These are phyloP conservation scores for Macrophya annulata DNA, from an alignment of 2,888 invertebrate genomes.

Conservation along the genomic window DNA sequence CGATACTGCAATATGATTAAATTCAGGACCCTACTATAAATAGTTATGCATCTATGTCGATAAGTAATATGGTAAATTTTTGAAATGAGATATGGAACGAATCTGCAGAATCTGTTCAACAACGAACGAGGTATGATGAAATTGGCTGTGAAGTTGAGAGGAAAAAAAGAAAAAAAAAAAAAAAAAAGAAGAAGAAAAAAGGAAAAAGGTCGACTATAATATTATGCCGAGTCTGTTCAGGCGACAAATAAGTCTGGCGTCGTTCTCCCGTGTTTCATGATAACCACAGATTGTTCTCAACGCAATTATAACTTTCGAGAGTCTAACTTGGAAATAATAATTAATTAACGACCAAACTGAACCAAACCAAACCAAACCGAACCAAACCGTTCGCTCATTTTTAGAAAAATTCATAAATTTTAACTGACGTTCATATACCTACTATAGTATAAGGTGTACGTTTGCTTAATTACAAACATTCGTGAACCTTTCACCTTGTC, in stretches of 20 bases:
- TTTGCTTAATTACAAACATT: slow-evolving; percentile 40
- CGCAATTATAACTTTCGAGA: slow-evolving; percentile 75
- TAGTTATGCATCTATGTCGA: not conserved
- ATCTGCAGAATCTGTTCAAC: slow-evolving; percentile 15
- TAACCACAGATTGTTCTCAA: slow-evolving; percentile 71
- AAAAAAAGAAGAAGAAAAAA: not conserved
- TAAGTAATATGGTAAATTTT: not conserved
- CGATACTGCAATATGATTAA: too few species aligned
- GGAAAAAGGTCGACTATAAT: slow-evolving; percentile 23
- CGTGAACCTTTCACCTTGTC: slow-evolving; percentile 25
- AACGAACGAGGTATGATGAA: slow-evolving; percentile 16
- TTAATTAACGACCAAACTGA: slow-evolving; percentile 34
- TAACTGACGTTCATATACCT: not conserved
- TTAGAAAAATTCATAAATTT: slow-evolving; percentile 21
- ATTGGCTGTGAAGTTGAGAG: slow-evolving; percentile 11
- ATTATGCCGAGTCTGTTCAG: slow-evolving; percentile 34
- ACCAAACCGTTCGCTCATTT: slow-evolving; percentile 37
- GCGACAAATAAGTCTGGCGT: slow-evolving; percentile 53
- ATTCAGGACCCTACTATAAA: too few species aligned
- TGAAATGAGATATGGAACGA: not conserved
- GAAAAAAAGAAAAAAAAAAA: not conserved
- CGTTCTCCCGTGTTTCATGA: slow-evolving; percentile 10
- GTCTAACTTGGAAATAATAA: slow-evolving; percentile 48
- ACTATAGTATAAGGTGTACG: not conserved
- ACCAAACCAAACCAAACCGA: too few species aligned